Evolutionary conservation across 2,888 invertebrate species (phyloP), one percentile per base, ranked within the genome.

Genomic region (Campopleginae sp.): DNA sequence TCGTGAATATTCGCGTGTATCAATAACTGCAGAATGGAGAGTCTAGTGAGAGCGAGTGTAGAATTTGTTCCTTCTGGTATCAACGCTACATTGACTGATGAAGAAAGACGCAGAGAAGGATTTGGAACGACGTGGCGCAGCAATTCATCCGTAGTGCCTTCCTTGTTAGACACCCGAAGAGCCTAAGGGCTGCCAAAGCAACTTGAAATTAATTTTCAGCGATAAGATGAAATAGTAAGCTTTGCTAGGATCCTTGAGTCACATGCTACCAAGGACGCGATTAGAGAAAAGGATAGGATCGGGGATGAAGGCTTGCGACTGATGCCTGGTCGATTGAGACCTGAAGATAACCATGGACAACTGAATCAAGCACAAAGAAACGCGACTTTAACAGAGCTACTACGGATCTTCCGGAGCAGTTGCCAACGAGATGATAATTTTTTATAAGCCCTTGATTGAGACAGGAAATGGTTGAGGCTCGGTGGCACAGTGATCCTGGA

Each of bases 171-270:
- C 42, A 12, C 27, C 19, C 38, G 6, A 88, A 84, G 72, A 86
- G 88, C 86, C 82, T 76, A 8, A 86, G 89, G 90, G 88, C 90
- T 90, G 90, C 91, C 92, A 90, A 90, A 89, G 91, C 90, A 91
- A 92, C 91, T 91, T 90, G 89, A 90, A 93, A 92, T 92, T 93
- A 92, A 93, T 92, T 92, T 91, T 90, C 89, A 90, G 90, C 87
- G 88, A 87, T 87, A 85, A 87, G 88, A 89, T 58, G 74, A 76
- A 72, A 80, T 48, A 23, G 58, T 75, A 58, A 65, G 51, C 48
- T 38, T 17, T 65, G 63, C 27, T 48, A n/a, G n/a, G 71, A 77
- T n/a, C 38, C 38, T 8, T 44, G 33, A 42, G 54, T 17, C 14
- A 72, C 27, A 51, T 46, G 68, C 17, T 46, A 66, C 17, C 68